Conservation (phyloP, 1,140 invertebrate genomes). For the Ganaspis sp. region DNA sequence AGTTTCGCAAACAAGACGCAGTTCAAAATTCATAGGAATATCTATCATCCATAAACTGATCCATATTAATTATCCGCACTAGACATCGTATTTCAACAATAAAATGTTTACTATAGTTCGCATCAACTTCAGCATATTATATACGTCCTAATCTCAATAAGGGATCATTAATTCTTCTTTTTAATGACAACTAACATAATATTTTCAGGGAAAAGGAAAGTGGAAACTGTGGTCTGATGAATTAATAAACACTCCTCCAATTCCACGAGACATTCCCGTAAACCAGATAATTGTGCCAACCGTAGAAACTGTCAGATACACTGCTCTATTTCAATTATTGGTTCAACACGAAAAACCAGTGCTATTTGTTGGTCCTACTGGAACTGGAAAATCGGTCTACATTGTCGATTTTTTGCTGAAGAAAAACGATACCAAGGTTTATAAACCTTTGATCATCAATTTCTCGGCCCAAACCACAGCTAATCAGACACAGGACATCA, state of each 20-base stretch:
- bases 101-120: not conserved
- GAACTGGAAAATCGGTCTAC: constrained; percentile 95
- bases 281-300: constrained; percentile 97
- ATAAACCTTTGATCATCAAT: constrained; percentile 91
- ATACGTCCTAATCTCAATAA: not conserved
- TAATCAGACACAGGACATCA: constrained; percentile 95
- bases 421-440: constrained; percentile 87
- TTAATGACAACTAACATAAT: constrained; percentile 9
- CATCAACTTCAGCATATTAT: not conserved
- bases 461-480: constrained; percentile 96
- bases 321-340: constrained; percentile 85
- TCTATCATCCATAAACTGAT: too few species aligned
- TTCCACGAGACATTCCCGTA: constrained; percentile 92
- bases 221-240: constrained; percentile 95
- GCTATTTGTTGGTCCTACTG: constrained; percentile 93
- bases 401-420: constrained; percentile 89
- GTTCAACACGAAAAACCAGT: constrained; percentile 88
- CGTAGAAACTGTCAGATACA: constrained; percentile 90
- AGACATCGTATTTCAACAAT: too few species aligned
- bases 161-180: too few species aligned
- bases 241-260: constrained; percentile 84
- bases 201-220: constrained; percentile 84
- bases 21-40: too few species aligned
- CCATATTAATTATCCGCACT: too few species aligned
- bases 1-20: too few species aligned